Evolutionary conservation across 2,113 vertebrate genomes (phyloP).

Genomic region (Thamnaconus septentrionalis): DNA sequence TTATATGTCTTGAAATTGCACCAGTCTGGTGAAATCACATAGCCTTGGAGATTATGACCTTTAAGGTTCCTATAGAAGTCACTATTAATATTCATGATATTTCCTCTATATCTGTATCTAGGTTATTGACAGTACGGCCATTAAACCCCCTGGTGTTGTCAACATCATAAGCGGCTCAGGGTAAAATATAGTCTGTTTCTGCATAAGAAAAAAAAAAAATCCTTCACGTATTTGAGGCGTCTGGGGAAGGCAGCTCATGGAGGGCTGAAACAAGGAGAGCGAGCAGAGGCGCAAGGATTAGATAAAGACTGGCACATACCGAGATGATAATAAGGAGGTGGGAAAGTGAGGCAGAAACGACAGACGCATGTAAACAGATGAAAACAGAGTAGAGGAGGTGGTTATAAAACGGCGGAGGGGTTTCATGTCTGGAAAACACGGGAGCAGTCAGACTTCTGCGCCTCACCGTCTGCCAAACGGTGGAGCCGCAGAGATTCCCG

Average conservation of each 20-base stretch:
- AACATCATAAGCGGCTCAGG: slow-evolving; percentile 1
- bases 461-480: too few species aligned
- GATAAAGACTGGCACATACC: slow-evolving; percentile 57
- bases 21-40: too few species aligned
- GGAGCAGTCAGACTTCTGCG: too few species aligned
- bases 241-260: slow-evolving; percentile 41
- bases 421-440: slow-evolving; percentile 19
- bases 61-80: too few species aligned
- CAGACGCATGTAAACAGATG: slow-evolving; percentile 33
- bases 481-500: too few species aligned
- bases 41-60: too few species aligned
- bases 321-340: slow-evolving; percentile 63
- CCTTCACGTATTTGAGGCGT: slow-evolving; percentile 37
- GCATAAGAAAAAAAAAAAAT: slow-evolving; percentile 15
- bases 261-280: slow-evolving; percentile 51
- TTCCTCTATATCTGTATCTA: too few species aligned
- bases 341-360: slow-evolving; percentile 28
- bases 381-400: slow-evolving; percentile 51
- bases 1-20: too few species aligned
- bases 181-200: slow-evolving; percentile 22
- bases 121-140: not conserved
- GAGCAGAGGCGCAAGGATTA: slow-evolving; percentile 50
- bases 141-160: not conserved
- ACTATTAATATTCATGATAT: too few species aligned
- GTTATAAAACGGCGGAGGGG: slow-evolving; percentile 58